phyloP scores from a whole-genome alignment of 2,113 vertebrate genomes.

The Leucopsar rothschildi region DNA sequence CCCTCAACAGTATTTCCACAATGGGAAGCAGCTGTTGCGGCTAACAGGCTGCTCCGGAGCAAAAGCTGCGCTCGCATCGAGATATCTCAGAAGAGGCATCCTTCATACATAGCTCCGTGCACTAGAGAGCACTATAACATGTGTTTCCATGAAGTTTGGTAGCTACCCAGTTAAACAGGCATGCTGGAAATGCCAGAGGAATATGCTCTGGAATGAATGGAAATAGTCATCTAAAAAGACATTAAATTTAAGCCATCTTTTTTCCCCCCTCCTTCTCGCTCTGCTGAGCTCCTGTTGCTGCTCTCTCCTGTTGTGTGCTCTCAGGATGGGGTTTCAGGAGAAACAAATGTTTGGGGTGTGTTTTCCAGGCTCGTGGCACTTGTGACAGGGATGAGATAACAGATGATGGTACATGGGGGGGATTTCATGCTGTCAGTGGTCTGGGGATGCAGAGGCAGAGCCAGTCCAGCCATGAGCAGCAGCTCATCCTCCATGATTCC shows the following conservation, averaged over 20 bases:
- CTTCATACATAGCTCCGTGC: slow-evolving; percentile 21
- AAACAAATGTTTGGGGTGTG: neutral
- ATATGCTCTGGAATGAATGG: slow-evolving; percentile 14
- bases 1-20: neutral
- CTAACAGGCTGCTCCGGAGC: neutral
- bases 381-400: neutral
- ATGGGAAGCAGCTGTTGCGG: slow-evolving; percentile 25
- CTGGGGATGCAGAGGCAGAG: rapidly evolving
- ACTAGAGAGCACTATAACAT: slow-evolving; percentile 16
- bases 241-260: neutral
- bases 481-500: rapidly evolving
- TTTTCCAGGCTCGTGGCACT: neutral
- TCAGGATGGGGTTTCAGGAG: neutral
- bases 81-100: neutral
- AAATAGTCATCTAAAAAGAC: slow-evolving; percentile 8
- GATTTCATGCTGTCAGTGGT: neutral
- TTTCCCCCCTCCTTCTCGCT: rapidly evolving
- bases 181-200: slow-evolving; percentile 5
- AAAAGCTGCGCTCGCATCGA: neutral
- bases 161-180: neutral
- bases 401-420: rapidly evolving
- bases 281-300: neutral
- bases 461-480: neutral
- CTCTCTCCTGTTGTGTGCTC: neutral
- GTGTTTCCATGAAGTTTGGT: neutral